These are phyloP conservation scores for Leptinotarsa undecemlineata DNA, from an alignment of 1,140 invertebrate genomes.

Conservation along the genomic window DNA sequence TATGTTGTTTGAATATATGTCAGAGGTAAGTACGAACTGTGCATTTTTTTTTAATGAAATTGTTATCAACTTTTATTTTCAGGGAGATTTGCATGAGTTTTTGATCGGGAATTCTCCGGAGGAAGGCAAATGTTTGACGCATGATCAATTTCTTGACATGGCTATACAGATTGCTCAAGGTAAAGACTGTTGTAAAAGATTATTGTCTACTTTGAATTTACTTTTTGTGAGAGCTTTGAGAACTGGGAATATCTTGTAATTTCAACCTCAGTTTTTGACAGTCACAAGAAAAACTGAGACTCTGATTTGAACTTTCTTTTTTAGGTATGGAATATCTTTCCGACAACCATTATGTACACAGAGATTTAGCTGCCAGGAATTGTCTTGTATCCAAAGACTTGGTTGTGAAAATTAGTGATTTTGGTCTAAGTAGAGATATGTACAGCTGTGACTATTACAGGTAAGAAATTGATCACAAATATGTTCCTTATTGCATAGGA, in stretches of 20 bases:
- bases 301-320: constrained; percentile 13
- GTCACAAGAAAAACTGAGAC: too few relatives aligned
- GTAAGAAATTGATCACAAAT: constrained; percentile 25
- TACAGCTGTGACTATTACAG: constrained; percentile 84
- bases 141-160: constrained; percentile 81
- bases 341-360: constrained; percentile 93
- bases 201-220: constrained; percentile 9
- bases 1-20: constrained; percentile 97
- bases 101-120: constrained; percentile 86
- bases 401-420: constrained; percentile 95
- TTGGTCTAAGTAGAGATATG: constrained; percentile 91
- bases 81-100: constrained; percentile 95
- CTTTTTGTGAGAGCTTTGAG: too few relatives aligned
- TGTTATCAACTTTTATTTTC: constrained; percentile 40
- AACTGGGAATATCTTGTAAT: constrained; percentile 21
- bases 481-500: too few relatives aligned
- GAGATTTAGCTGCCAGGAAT: constrained; percentile 95
- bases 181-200: constrained; percentile 31
- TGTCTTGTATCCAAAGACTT: constrained; percentile 93
- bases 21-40: constrained; percentile 56
- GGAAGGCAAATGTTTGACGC: constrained; percentile 74
- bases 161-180: constrained; percentile 90
- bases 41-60: neutral
- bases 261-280: neutral
- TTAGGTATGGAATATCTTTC: constrained; percentile 93